phyloP scores from a whole-genome alignment of 2,888 invertebrate species.

The Andrena hattorfiana region DNA sequence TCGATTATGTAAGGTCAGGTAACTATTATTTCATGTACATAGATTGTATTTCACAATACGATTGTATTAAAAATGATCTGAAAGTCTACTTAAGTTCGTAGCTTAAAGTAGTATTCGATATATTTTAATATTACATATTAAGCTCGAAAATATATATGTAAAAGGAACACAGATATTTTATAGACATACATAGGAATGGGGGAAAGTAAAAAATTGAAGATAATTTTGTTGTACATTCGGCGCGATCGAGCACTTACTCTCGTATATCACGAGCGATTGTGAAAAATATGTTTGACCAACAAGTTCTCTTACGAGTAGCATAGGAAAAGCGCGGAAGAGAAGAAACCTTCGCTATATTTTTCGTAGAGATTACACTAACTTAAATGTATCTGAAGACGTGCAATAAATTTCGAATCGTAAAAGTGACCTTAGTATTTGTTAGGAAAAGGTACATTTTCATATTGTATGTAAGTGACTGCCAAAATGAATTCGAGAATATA shows the following conservation, averaged over 20 bases:
- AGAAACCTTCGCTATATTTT: neutral
- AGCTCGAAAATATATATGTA: conserved; percentile 46
- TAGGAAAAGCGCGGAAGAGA: too few relatives aligned
- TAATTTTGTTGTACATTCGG: conserved; percentile 32
- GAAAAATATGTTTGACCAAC: too few relatives aligned
- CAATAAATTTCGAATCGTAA: neutral
- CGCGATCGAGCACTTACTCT: conserved; percentile 12
- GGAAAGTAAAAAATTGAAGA: conserved; percentile 35
- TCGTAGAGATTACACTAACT: neutral
- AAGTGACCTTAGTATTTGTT: neutral
- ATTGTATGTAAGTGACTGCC: too few relatives aligned
- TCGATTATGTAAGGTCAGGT: conserved; percentile 53
- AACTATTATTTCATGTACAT: conserved; percentile 75
- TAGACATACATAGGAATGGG: conserved; percentile 27
- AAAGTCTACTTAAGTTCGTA: conserved; percentile 82
- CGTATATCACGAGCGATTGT: too few relatives aligned
- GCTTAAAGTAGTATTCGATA: conserved; percentile 65
- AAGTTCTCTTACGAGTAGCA: too few relatives aligned
- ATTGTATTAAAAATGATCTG: conserved; percentile 78
- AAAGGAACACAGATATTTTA: conserved; percentile 42
- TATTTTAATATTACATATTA: conserved; percentile 65
- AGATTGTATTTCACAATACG: conserved; percentile 70
- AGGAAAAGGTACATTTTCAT: neutral
- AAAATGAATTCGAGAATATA: too few relatives aligned
- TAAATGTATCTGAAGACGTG: neutral